phyloP scores from a whole-genome alignment of 2,888 invertebrate species.

The Altica lythri region DNA sequence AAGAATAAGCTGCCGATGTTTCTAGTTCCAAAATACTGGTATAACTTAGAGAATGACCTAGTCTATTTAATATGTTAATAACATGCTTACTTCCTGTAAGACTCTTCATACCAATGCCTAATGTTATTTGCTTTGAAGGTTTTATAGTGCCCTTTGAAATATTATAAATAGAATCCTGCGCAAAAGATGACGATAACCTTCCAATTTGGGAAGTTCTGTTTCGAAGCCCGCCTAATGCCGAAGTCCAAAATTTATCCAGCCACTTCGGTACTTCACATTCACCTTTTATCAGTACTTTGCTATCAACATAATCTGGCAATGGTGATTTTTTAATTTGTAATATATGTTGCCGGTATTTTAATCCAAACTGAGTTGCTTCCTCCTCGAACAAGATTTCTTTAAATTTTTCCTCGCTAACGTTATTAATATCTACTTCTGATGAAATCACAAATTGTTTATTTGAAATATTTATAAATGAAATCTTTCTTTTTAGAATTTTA shows the following conservation, averaged over 20 bases:
- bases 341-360: slow-evolving; percentile 31
- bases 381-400: slow-evolving; percentile 32
- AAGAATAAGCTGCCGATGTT: slow-evolving; percentile 38
- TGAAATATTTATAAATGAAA: slow-evolving; percentile 3
- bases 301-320: slow-evolving; percentile 36
- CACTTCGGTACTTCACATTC: slow-evolving; percentile 40
- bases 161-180: slow-evolving; percentile 36
- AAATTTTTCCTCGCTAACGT: slow-evolving; percentile 30
- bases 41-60: slow-evolving; percentile 34
- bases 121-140: slow-evolving; percentile 35
- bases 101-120: slow-evolving; percentile 38
- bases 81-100: slow-evolving; percentile 33
- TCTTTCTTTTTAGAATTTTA: slow-evolving; percentile 4
- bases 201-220: slow-evolving; percentile 26
- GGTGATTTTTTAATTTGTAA: slow-evolving; percentile 25
- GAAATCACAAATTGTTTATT: slow-evolving; percentile 19
- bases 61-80: slow-evolving; percentile 34
- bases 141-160: slow-evolving; percentile 35
- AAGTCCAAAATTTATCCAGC: slow-evolving; percentile 36
- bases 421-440: slow-evolving; percentile 29
- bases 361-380: slow-evolving; percentile 28
- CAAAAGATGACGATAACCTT: slow-evolving; percentile 33
- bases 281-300: slow-evolving; percentile 34
- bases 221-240: slow-evolving; percentile 35
- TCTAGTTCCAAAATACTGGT: slow-evolving; percentile 33